These are phyloP conservation scores for Menidia menidia DNA, from an alignment of 2,797 vertebrate species.

Conservation along the genomic window DNA sequence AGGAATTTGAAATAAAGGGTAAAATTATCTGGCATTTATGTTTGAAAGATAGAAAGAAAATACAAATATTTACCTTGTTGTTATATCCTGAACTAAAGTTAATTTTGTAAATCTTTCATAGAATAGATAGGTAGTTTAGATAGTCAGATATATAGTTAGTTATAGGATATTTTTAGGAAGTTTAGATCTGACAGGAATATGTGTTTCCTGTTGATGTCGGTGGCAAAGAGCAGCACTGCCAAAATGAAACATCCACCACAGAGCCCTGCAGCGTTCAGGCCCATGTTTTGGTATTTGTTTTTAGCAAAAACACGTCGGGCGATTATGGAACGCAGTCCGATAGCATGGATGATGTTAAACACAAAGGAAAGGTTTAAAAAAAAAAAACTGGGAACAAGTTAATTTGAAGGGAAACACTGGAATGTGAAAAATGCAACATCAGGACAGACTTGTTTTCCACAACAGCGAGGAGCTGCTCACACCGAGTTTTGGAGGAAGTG, in stretches of 20 bases:
- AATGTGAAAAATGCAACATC: slow-evolving; percentile 41
- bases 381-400: slow-evolving; percentile 26
- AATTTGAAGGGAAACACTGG: neutral
- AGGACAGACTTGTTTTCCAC: slow-evolving; percentile 30
- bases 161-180: too few relatives aligned
- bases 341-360: neutral
- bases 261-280: neutral
- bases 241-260: neutral
- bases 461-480: slow-evolving; percentile 19
- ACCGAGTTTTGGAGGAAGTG: slow-evolving; percentile 28
- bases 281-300: neutral
- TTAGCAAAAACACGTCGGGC: neutral
- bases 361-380: slow-evolving; percentile 1
- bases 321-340: neutral
- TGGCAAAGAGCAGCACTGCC: neutral
- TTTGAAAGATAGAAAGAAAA: too few relatives aligned
- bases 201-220: too few relatives aligned
- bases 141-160: too few relatives aligned
- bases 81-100: too few relatives aligned
- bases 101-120: too few relatives aligned
- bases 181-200: too few relatives aligned
- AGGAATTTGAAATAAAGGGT: too few relatives aligned
- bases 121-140: too few relatives aligned
- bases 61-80: too few relatives aligned
- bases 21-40: too few relatives aligned